Evolutionary conservation across 1,140 invertebrate species (phyloP).

Genomic region (Hestina assimilis): DNA sequence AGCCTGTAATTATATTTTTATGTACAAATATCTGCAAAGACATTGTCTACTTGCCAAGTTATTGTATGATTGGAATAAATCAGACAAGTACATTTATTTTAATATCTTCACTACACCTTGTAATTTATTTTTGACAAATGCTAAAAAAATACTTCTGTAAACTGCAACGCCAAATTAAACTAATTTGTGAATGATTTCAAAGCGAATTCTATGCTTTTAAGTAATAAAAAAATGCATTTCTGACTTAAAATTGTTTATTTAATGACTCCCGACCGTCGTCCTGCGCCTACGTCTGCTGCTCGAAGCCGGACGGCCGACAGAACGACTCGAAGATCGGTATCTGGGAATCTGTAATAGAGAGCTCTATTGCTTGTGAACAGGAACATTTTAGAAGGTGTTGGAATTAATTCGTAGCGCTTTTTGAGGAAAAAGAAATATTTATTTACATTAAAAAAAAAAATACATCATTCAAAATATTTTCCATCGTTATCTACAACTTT

Average conservation of each 20-base stretch:
- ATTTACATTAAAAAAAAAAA: too few relatives aligned
- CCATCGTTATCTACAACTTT: constrained; percentile 17
- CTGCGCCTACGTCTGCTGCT: not conserved
- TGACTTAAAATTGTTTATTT: constrained; percentile 34
- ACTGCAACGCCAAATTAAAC: not conserved
- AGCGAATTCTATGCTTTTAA: constrained; percentile 64
- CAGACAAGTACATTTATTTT: too few relatives aligned
- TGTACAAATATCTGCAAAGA: too few relatives aligned
- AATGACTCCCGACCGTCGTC: not conserved
- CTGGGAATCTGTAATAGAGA: not conserved
- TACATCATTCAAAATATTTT: constrained; percentile 13
- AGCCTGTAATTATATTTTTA: too few relatives aligned
- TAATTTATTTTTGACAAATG: too few relatives aligned
- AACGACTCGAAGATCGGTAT: not conserved
- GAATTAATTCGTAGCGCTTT: too few relatives aligned
- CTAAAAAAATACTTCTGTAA: too few relatives aligned
- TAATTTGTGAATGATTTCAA: constrained; percentile 48
- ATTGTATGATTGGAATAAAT: too few relatives aligned
- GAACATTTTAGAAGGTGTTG: too few relatives aligned
- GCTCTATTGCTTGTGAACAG: not conserved
- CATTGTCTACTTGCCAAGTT: too few relatives aligned
- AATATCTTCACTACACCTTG: too few relatives aligned
- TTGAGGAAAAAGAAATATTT: too few relatives aligned
- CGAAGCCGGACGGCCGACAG: not conserved
- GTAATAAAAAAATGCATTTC: constrained; percentile 70